phyloP scores from a whole-genome alignment of 2,888 invertebrate genomes.

The Nymphalis polychloros region DNA sequence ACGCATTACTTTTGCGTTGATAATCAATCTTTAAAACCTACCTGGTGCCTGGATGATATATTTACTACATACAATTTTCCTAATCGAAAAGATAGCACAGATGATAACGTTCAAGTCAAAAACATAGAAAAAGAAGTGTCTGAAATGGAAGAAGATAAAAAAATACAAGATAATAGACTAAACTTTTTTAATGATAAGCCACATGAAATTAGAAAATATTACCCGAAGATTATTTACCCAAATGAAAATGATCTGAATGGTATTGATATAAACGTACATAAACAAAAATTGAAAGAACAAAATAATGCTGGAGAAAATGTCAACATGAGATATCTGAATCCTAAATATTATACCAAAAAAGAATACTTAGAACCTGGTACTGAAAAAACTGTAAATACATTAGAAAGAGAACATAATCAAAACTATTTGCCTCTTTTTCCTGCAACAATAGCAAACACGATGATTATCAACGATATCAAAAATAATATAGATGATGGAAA shows the following conservation, averaged over 20 bases:
- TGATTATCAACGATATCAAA: neutral
- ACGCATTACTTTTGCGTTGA: conserved; percentile 26
- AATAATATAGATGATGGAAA: neutral
- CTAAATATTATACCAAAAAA: too few relatives aligned
- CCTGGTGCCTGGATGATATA: conserved; percentile 1
- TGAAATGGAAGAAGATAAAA: too few relatives aligned
- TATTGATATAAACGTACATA: too few relatives aligned
- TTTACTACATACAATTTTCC: neutral
- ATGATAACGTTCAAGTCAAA: neutral
- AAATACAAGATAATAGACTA: too few relatives aligned
- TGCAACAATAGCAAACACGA: neutral
- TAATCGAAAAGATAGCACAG: neutral
- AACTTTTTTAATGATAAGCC: too few relatives aligned
- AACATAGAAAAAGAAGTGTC: neutral
- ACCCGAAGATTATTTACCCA: too few relatives aligned
- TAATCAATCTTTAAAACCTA: conserved; percentile 5
- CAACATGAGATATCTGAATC: too few relatives aligned
- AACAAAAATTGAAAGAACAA: too few relatives aligned
- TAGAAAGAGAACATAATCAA: neutral
- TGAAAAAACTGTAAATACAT: neutral
- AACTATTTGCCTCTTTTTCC: neutral
- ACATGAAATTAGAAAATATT: too few relatives aligned
- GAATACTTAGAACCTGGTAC: too few relatives aligned
- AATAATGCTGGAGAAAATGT: too few relatives aligned
- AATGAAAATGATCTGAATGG: too few relatives aligned